Conservation (phyloP, 2,797 vertebrate species). For the Leucoraja ocellata region DNA sequence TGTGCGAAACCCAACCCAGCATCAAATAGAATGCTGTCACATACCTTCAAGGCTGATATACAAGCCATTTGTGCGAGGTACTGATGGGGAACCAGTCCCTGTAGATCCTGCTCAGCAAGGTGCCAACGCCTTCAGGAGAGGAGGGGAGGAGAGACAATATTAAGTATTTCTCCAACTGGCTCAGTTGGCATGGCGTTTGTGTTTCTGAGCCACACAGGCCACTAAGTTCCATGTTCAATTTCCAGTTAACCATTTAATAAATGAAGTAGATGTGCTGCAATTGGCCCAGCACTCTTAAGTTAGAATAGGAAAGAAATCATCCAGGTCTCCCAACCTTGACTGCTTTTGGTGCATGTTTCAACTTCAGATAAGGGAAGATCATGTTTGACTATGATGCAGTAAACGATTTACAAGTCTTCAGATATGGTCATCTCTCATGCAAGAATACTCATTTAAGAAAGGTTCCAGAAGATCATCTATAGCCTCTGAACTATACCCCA, state of each 20-base stretch:
- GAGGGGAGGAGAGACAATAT: not conserved
- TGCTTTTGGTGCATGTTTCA: not conserved
- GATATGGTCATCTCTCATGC: not conserved
- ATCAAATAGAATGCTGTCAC: not conserved
- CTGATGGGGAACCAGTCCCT: not conserved
- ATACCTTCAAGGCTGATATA: not conserved
- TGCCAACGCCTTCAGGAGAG: not conserved
- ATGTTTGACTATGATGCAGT: not conserved
- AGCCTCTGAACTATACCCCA: not conserved
- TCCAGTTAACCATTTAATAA: slow-evolving; percentile 13
- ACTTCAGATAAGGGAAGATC: not conserved
- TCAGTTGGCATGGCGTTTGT: not conserved
- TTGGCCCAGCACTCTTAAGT: not conserved
- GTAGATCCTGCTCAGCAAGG: not conserved
- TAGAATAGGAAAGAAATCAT: not conserved
- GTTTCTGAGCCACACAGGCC: not conserved
- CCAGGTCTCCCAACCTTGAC: not conserved
- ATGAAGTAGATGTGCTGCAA: not conserved
- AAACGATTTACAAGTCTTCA: not conserved
- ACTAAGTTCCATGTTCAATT: slow-evolving; percentile 3
- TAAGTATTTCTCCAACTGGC: not conserved
- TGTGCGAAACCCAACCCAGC: not conserved
- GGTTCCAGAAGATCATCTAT: not conserved
- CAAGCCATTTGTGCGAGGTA: slow-evolving; percentile 15
- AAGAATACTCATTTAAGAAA: not conserved